These are phyloP conservation scores for Laothoe populi DNA, from an alignment of 2,888 invertebrate species.

Conservation along the genomic window DNA sequence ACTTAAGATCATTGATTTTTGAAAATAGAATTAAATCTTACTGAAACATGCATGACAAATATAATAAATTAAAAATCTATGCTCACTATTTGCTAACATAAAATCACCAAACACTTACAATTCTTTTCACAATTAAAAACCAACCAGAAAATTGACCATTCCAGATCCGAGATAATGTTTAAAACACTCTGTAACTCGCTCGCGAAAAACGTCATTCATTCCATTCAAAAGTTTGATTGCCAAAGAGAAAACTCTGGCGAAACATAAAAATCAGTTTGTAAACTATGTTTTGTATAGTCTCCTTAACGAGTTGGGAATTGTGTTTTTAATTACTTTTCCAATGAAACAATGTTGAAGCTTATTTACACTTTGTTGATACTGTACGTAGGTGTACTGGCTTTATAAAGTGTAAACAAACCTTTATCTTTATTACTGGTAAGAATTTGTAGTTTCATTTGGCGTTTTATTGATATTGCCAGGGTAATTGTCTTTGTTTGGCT, in stretches of 20 bases:
- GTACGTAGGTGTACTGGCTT: too few species aligned
- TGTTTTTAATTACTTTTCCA: slow-evolving; percentile 38
- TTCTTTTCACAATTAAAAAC: background rate
- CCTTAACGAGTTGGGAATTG: slow-evolving; percentile 33
- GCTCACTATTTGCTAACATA: too few species aligned
- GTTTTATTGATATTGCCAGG: too few species aligned
- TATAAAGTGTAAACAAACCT: too few species aligned
- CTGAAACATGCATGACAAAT: too few species aligned
- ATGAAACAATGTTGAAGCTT: slow-evolving; percentile 26
- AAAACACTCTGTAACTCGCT: slow-evolving; percentile 6
- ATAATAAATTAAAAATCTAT: too few species aligned
- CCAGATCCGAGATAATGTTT: slow-evolving; percentile 17
- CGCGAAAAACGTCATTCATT: slow-evolving; percentile 27
- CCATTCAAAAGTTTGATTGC: slow-evolving; percentile 32
- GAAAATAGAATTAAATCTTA: too few species aligned
- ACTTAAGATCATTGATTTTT: too few species aligned
- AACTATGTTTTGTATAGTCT: slow-evolving; percentile 12
- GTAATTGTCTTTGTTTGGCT: too few species aligned
- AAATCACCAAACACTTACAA: background rate
- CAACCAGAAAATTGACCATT: slow-evolving; percentile 7
- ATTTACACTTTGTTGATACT: background rate
- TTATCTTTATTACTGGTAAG: too few species aligned
- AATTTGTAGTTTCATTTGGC: too few species aligned
- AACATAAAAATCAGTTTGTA: slow-evolving; percentile 23
- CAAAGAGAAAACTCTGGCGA: slow-evolving; percentile 18